A percentile compares a stretch with the other conserved stretches of the same genome.
Evolutionary conservation across 37 sponge, comb jelly and placozoan species (phyloP).

Genomic region (Tethya wilhelma): DNA sequence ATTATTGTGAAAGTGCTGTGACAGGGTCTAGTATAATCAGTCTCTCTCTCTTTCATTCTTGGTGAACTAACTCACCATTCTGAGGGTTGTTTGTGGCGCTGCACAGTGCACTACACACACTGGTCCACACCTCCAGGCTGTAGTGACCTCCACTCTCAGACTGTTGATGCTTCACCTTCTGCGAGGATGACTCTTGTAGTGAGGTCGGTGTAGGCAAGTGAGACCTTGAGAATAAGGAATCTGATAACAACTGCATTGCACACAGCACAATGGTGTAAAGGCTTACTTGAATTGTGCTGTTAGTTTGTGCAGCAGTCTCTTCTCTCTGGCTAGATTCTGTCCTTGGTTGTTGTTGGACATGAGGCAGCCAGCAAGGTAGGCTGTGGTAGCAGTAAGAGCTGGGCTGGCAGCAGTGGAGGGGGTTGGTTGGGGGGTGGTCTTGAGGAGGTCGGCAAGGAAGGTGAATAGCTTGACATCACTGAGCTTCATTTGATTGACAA

Average conservation of each 20-base stretch:
- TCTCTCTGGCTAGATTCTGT: constrained; percentile 57
- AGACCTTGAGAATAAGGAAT: background rate
- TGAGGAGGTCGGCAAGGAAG: constrained; percentile 11
- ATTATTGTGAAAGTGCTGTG: constrained; percentile 31
- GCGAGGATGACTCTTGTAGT: background rate
- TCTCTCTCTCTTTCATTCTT: no score
- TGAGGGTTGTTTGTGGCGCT: constrained; percentile 72
- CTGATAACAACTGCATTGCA: background rate
- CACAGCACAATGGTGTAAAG: background rate
- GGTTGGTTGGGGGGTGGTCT: background rate
- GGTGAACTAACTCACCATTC: constrained; percentile 59
- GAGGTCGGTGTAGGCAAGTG: background rate
- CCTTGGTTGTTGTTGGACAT: constrained; percentile 41
- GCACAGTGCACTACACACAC: constrained; percentile 59
- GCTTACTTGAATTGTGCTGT: constrained; percentile 59
- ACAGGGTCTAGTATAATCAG: no score
- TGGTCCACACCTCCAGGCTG: constrained; percentile 27
- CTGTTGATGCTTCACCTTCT: background rate
- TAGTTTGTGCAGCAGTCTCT: constrained; percentile 18
- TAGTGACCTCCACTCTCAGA: no score
- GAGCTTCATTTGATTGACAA: constrained; percentile 44
- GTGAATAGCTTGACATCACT: constrained; percentile 37
- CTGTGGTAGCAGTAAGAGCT: constrained; percentile 11
- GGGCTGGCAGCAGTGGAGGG: background rate
- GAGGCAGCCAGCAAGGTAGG: constrained; percentile 45